Percentiles rank a stretch among this genome's conserved stretches.
Conservation (phyloP, 1,140 invertebrate genomes). For the Oscheius sp. region DNA sequence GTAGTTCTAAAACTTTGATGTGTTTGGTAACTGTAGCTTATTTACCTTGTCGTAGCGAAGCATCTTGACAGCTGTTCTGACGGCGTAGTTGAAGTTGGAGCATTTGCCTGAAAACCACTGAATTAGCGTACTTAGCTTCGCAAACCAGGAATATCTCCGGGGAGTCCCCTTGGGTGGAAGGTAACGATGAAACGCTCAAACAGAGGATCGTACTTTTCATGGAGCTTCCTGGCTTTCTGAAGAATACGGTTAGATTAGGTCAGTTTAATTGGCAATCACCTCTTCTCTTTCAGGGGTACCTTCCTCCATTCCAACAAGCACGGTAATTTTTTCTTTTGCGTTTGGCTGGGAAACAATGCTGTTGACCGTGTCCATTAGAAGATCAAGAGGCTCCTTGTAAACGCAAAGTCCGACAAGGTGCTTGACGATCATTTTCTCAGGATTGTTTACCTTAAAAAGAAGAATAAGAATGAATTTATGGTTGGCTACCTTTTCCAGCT, state of each 20-base stretch:
- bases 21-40: not conserved
- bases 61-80: slow-evolving; percentile 36
- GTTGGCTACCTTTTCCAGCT: slow-evolving; percentile 29
- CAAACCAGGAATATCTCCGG: slow-evolving; percentile 33
- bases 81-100: slow-evolving; percentile 47
- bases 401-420: slow-evolving; percentile 43
- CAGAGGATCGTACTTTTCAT: slow-evolving; percentile 34
- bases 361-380: slow-evolving; percentile 44
- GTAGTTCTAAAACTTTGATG: slow-evolving; percentile 15
- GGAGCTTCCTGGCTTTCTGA: slow-evolving; percentile 33
- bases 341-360: slow-evolving; percentile 40
- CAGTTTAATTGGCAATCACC: slow-evolving; percentile 2
- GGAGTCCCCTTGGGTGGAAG: slow-evolving; percentile 43
- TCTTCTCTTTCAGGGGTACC: slow-evolving; percentile 47
- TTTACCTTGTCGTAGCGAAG: slow-evolving; percentile 30
- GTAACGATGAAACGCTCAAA: slow-evolving; percentile 50
- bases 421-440: slow-evolving; percentile 26
- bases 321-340: slow-evolving; percentile 42
- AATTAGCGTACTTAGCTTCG: not conserved
- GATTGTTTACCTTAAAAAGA: slow-evolving; percentile 26
- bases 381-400: slow-evolving; percentile 45
- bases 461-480: not conserved
- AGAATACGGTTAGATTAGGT: not conserved
- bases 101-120: slow-evolving; percentile 43
- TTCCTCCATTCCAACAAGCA: slow-evolving; percentile 45